These are phyloP conservation scores for Alouatta palliata DNA, from an alignment of 2,113 vertebrate species.

Conservation along the genomic window DNA sequence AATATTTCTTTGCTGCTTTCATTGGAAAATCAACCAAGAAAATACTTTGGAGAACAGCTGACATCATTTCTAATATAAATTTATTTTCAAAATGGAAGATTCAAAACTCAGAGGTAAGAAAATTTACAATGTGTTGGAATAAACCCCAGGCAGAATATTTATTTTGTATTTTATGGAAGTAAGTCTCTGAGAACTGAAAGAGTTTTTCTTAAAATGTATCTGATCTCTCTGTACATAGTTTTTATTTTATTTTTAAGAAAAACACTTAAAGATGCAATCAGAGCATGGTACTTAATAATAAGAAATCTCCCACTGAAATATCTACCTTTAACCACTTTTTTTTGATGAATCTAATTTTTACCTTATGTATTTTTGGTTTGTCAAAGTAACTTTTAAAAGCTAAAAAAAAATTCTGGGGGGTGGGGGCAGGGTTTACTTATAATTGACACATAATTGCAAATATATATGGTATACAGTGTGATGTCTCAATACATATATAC, in stretches of 20 bases:
- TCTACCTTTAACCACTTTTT: neutral
- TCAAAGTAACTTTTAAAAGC: neutral
- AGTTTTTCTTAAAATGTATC: neutral
- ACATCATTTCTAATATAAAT: neutral
- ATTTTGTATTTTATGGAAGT: conserved; percentile 22
- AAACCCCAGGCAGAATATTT: neutral
- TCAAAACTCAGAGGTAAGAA: conserved; percentile 19
- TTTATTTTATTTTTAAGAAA: neutral
- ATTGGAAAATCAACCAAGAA: neutral
- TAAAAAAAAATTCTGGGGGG: neutral
- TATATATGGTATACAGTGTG: neutral
- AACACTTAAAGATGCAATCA: neutral
- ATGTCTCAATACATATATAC: neutral
- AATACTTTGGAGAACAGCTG: neutral
- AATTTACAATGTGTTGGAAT: neutral
- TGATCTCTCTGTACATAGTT: neutral
- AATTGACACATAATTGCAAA: neutral
- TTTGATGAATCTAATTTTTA: neutral
- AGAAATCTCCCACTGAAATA: neutral
- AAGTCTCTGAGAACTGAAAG: neutral
- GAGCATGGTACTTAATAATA: neutral
- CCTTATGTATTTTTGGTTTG: neutral
- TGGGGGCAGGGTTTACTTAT: neutral
- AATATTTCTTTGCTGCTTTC: neutral
- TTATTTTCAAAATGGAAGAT: conserved; percentile 11